Conservation (phyloP, 2,113 vertebrate species). For the Notechis scutatus region DNA sequence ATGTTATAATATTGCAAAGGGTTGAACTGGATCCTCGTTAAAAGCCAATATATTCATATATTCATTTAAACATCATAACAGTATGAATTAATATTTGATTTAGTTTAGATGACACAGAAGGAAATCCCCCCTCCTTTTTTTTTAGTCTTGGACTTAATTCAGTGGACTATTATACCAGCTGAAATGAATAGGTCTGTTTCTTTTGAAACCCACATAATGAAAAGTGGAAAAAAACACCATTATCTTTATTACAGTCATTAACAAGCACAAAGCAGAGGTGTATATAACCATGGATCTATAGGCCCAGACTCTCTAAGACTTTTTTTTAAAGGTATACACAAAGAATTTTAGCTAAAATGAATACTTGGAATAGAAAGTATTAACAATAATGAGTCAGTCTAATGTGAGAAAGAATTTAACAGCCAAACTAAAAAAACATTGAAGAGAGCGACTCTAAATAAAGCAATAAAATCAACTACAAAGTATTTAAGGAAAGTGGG, state of each 20-base stretch:
- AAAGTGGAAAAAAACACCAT: not conserved
- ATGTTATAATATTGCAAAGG: not conserved
- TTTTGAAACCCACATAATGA: not conserved
- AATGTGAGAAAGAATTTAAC: not conserved
- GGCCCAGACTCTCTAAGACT: not conserved
- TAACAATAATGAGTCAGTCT: not conserved
- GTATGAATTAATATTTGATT: not conserved
- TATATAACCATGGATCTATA: not conserved
- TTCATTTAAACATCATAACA: not conserved
- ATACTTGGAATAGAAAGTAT: not conserved
- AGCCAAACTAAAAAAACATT: not conserved
- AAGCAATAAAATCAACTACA: not conserved
- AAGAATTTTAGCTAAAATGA: not conserved
- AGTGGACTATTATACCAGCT: not conserved
- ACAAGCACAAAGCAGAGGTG: not conserved
- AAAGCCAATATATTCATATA: not conserved
- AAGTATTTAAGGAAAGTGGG: not conserved
- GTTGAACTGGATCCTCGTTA: not conserved
- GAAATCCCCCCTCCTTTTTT: not conserved
- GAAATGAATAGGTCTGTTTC: not conserved
- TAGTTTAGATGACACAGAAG: not conserved
- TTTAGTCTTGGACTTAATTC: not conserved
- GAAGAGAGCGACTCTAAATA: not conserved
- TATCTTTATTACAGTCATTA: not conserved
- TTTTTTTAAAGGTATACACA: not conserved